Conservation (phyloP, 2,113 vertebrate genomes). For the Limnothrissa miodon region DNA sequence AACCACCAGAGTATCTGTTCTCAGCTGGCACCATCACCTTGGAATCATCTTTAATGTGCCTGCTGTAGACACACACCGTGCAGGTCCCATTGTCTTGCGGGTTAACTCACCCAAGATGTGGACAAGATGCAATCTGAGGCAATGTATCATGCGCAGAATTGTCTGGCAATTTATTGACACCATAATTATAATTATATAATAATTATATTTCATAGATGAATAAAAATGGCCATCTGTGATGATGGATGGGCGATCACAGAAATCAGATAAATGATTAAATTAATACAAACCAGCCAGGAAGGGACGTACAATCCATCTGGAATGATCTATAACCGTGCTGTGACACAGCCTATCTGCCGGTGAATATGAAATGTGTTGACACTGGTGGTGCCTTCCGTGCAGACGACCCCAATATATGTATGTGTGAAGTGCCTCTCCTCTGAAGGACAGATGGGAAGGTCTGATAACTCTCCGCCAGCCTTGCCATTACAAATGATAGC, state of each 20-base stretch:
- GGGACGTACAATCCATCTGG: constrained; percentile 13
- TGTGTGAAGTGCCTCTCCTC: neutral
- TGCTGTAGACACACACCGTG: neutral
- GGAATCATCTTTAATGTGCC: neutral
- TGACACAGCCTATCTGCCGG: neutral
- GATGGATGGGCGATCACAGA: neutral
- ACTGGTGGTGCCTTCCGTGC: neutral
- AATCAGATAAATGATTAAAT: neutral
- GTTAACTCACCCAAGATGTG: neutral
- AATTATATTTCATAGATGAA: constrained; percentile 14
- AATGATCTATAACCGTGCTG: neutral
- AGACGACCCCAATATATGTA: neutral
- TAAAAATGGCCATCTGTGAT: neutral
- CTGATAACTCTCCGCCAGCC: neutral
- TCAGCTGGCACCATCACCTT: neutral
- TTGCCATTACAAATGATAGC: neutral
- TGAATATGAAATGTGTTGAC: neutral
- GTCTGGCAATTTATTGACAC: neutral
- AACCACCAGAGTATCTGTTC: neutral
- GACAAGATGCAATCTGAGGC: neutral
- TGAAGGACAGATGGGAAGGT: neutral
- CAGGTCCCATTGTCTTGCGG: neutral
- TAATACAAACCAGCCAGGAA: constrained; percentile 8
- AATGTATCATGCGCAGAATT: neutral
- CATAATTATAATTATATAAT: constrained; percentile 13